phyloP scores from a whole-genome alignment of 2,888 invertebrate genomes.

The Neuroscelio doddi region DNA sequence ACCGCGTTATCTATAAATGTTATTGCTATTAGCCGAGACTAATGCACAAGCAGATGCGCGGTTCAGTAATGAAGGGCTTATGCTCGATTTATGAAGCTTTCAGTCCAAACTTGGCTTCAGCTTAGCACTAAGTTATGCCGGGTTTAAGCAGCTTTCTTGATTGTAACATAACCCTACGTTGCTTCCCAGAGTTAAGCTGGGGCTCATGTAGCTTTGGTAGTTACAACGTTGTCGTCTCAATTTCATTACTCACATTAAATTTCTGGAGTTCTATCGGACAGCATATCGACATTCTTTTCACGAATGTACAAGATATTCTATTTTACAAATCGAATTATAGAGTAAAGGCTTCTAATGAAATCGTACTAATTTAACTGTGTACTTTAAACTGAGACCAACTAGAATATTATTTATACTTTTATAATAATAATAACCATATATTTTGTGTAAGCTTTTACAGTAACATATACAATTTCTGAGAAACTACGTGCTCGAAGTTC shows the following conservation, averaged over 20 bases:
- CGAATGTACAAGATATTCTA: no score
- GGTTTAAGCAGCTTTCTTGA: constrained; percentile 43
- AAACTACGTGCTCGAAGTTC: no score
- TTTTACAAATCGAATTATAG: no score
- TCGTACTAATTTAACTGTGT: no score
- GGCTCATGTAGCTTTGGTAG: constrained; percentile 32
- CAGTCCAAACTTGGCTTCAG: constrained; percentile 41
- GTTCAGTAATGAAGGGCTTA: constrained; percentile 44
- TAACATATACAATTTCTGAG: no score
- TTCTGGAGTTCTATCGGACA: no score
- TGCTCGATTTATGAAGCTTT: constrained; percentile 47
- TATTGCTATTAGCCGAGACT: constrained; percentile 26
- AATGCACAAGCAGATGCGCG: constrained; percentile 29
- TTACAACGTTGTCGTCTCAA: constrained; percentile 43
- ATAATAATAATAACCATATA: no score
- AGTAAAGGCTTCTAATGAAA: no score
- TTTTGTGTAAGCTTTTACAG: no score
- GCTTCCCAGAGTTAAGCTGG: constrained; percentile 35
- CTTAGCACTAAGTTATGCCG: constrained; percentile 45
- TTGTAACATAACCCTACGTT: constrained; percentile 11
- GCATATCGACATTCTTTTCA: no score
- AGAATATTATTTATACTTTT: no score
- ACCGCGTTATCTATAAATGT: constrained; percentile 32
- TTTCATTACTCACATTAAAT: constrained; percentile 43
- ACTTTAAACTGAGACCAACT: no score